A percentile compares a stretch with the other conserved stretches of the same genome.
Conservation (phyloP, 2,797 vertebrate genomes). For the Cyprinodon diabolis region DNA sequence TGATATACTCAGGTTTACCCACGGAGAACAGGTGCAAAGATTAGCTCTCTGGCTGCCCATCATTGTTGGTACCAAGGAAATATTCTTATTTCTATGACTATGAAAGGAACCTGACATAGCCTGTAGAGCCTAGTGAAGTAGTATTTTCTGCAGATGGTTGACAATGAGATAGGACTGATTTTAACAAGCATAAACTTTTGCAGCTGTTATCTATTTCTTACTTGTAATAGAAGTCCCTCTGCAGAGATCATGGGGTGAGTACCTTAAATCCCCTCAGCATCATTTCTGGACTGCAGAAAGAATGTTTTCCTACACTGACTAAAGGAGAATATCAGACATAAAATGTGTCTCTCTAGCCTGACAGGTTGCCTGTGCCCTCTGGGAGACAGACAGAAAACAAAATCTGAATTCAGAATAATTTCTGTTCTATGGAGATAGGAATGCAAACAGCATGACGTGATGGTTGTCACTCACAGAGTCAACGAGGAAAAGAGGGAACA, state of each 20-base stretch:
- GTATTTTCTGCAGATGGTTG: constrained; percentile 46
- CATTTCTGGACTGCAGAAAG: constrained; percentile 28
- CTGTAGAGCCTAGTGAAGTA: constrained; percentile 29
- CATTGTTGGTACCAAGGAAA: not conserved
- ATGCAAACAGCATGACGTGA: constrained; percentile 57
- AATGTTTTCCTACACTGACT: constrained; percentile 21
- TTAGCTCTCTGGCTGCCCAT: not conserved
- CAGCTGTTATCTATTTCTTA: constrained; percentile 48
- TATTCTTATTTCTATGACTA: constrained; percentile 39
- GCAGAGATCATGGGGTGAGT: constrained; percentile 42
- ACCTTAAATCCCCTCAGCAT: constrained; percentile 38
- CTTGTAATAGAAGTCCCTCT: constrained; percentile 52
- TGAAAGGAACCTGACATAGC: constrained; percentile 54
- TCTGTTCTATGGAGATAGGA: constrained; percentile 49
- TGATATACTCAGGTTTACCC: constrained; percentile 22
- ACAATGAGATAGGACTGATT: constrained; percentile 54
- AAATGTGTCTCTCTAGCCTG: constrained; percentile 21
- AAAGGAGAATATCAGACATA: constrained; percentile 32
- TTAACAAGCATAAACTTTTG: constrained; percentile 52
- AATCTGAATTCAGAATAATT: constrained; percentile 54
- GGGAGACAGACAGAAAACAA: constrained; percentile 34
- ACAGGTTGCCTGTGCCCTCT: constrained; percentile 40
- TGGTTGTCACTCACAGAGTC: constrained; percentile 39
- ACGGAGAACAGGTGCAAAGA: constrained; percentile 35
- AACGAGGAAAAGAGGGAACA: constrained; percentile 6